These are phyloP conservation scores for Sebastes cheni DNA, from an alignment of 2,797 vertebrate genomes.

Conservation along the genomic window DNA sequence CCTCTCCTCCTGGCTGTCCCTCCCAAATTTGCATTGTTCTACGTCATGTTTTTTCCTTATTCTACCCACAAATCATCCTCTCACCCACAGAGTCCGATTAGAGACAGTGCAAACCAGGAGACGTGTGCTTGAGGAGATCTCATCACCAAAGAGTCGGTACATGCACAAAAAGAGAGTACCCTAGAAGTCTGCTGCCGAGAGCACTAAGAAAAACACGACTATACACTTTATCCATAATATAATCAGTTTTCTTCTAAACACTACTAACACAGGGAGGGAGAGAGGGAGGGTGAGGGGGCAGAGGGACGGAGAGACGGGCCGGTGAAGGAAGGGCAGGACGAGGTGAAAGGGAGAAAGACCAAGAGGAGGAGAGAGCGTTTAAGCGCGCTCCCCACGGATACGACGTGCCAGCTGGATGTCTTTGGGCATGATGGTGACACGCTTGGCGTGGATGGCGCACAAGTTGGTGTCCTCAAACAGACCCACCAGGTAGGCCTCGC, in stretches of 20 bases:
- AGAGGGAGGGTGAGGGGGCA: not conserved
- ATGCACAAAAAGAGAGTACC: slow-evolving; percentile 82
- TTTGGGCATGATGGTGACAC: slow-evolving; percentile 91
- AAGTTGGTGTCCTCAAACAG: slow-evolving; percentile 89
- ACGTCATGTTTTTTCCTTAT: not conserved
- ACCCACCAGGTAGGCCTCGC: slow-evolving; percentile 88
- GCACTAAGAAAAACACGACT: slow-evolving; percentile 82
- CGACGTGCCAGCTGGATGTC: slow-evolving; percentile 91
- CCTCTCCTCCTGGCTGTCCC: slow-evolving; percentile 55
- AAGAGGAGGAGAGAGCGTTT: slow-evolving; percentile 39
- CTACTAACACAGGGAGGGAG: slow-evolving; percentile 71
- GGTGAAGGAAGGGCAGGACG: slow-evolving; percentile 40
- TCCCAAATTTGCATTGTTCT: slow-evolving; percentile 40
- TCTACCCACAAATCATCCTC: slow-evolving; percentile 20
- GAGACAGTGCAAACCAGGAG: slow-evolving; percentile 54
- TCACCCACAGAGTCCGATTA: slow-evolving; percentile 15
- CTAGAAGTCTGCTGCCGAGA: slow-evolving; percentile 74
- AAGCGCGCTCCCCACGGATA: slow-evolving; percentile 88
- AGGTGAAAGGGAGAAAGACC: slow-evolving; percentile 45
- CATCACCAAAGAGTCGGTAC: slow-evolving; percentile 75
- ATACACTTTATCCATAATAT: slow-evolving; percentile 81
- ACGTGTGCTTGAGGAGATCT: slow-evolving; percentile 62
- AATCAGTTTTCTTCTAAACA: slow-evolving; percentile 79
- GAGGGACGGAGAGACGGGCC: slow-evolving; percentile 43
- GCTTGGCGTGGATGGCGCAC: slow-evolving; percentile 90